Base-by-base conservation (phyloP, 2,888 invertebrate species). In the Patella depressa region DNA sequence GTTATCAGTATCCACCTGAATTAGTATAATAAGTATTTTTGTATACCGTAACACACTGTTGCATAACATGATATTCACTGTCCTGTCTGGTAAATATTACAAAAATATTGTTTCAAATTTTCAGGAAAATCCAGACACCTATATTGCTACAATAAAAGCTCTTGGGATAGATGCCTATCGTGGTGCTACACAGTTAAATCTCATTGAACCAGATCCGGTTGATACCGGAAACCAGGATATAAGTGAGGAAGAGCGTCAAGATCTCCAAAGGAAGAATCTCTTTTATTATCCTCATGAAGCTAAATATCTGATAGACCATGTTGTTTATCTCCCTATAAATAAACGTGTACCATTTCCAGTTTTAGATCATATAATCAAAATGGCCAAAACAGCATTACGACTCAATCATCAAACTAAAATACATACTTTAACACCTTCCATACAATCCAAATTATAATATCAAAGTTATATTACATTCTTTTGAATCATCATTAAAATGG, bases 271-370 rank as follows among this genome's bases (percentile, higher is more conserved):
- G 12, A 65, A 65, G 24, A 75, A 75, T 73, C 54, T 71, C 17
- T 12, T 65, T 4, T 81, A 79, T 71, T 89, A 89, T 78, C 90
- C 90, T 14, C 88, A 88, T 15, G 90, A 91, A 77, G 91, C 91
- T 9, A 86, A 90, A 70, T 91, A 89, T 78, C 83, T 92, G 55
- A 89, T 92, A 34, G 89, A 91, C 74, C 91, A 92, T 79, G 89
- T 91, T 11, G 85, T 92, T 53, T 92, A 92, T 82, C 82, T 92
- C 34, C 92, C 92, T 7, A 89, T 92, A 53, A 88, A 90, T 82
- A 91, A 91, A 78, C 84, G 82, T 45, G 90, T 92, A 45, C 91
- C 92, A 11, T 90, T 90, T 82, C 83, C 88, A 59, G 84, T 83
- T 7, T 84, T 92, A 17, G 89, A 91, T 78, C 78, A 82, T 65